Evolutionary conservation across 1,140 invertebrate genomes (phyloP), one percentile per base, ranked within the genome.

Genomic region (Episyrphus balteatus): DNA sequence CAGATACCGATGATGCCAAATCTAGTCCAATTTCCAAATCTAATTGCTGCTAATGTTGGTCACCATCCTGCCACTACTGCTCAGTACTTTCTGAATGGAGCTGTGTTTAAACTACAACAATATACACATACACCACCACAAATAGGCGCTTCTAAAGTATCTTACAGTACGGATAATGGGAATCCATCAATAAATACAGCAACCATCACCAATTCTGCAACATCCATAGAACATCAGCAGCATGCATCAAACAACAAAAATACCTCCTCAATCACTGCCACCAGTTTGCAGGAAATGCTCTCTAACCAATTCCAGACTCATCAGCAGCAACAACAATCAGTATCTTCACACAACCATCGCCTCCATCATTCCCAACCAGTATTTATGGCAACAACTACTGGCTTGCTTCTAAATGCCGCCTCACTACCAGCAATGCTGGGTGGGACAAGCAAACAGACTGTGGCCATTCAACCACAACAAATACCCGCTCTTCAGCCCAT

Each of bases 81-180:
- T 3, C 64, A 68, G 44, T 66, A 63, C 37, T 65, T 68, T 21
- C 54, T 68, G 15, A 68, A 68, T 38, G 66, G 66, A 7, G 64
- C 66, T 33, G 65, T 68, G 13, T 66, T 68, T 38, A 68, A 68
- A 54, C 38, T 68, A 48, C 66, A 68, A 21, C 66, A 66, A 43
- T 57, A 66, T n/a, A 65, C 62, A 0, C 63, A 61, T 1, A 59
- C 62, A 9, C 62, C 62, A 1, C 66, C 62, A n/a, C 62, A 63
- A 18, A 66, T 60, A 0, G 61, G 61, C 1, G 60, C 56, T 1
- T 52, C 59, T 12, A 57, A 57, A 10, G 58, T 52, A 15, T 41
- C 50, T 37, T 37, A 6, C 5, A 37, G 36, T 10, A 5, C 36
- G 3, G 21, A 26, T 26, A 26, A 3, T 26, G 21, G 21, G 8